phyloP scores from a whole-genome alignment of 2,797 vertebrate species.

The Paratrypauchen microcephalus region DNA sequence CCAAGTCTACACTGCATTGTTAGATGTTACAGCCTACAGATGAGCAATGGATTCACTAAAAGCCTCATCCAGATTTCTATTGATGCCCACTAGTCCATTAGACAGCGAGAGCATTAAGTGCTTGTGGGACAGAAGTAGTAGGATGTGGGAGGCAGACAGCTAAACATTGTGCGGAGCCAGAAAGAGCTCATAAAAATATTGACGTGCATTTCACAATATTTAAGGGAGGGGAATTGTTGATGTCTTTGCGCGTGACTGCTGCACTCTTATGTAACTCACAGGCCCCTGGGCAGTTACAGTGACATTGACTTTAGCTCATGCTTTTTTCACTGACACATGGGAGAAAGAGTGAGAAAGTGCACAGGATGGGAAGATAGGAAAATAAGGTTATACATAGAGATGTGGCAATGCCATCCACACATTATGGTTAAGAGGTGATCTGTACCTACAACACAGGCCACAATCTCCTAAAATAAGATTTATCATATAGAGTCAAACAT shows the following conservation, averaged over 20 bases:
- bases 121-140: conserved; percentile 2
- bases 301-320: conserved; percentile 62
- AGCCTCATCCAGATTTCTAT: conserved; percentile 37
- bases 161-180: conserved; percentile 19
- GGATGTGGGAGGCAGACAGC: conserved; percentile 16
- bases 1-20: too few relatives aligned
- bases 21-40: conserved; percentile 11
- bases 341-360: conserved; percentile 2
- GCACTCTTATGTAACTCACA: conserved; percentile 63
- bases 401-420: background rate
- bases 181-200: background rate
- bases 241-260: conserved; percentile 40
- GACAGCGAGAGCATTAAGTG: conserved; percentile 29
- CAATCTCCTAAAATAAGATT: background rate
- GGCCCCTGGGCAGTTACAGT: conserved; percentile 44
- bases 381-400: background rate
- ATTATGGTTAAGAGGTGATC: background rate
- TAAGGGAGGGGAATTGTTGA: conserved; percentile 18
- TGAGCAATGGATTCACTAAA: conserved; percentile 32
- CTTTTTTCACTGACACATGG: conserved; percentile 15
- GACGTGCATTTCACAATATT: conserved; percentile 5
- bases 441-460: background rate
- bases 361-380: conserved; percentile 5
- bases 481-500: background rate
- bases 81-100: conserved; percentile 38